Evolutionary conservation across 2,888 invertebrate genomes (phyloP), one percentile per base, ranked within the genome.

Genomic region (Tenthredo scrophulariae): DNA sequence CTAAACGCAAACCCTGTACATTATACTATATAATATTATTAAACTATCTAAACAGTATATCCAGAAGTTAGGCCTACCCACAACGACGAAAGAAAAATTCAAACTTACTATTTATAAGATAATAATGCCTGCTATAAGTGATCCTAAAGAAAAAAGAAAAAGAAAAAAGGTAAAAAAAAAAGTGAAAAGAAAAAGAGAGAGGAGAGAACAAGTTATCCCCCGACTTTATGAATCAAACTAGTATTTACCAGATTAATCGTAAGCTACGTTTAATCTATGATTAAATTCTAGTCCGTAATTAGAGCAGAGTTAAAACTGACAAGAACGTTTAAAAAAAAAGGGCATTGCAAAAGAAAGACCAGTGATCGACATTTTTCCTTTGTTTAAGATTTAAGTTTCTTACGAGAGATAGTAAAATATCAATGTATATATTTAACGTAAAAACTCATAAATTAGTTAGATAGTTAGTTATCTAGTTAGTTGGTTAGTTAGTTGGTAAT

Each of bases 261-360:
- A 92, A 92, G 91, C 91, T 89, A 90, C 89, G 89, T 92, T 92
- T 92, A 91, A 92, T 91, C 91, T 91, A 89, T 89, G 89, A 92
- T 92, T 92, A 92, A 92, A 91, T 92, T 93, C 92, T 93, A 93
- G 92, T 92, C 92, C 90, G 90, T 92, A 90, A 89, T 91, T 90
- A 86, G 86, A 87, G 89, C 88, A 88, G 85, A 88, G 40, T 67
- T 83, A 33, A 79, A 67, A 67, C 67, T 67, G 67, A 67, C 67
- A 67, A 33, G 67, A 67, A 67, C 33, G 33, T 67, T 67, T 15
- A 67, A 67, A 62, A 83, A 29, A 67, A 67, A 62, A 83, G 83
- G 83, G 83, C 83, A 83, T 83, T 83, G 65, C 67, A 88, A 91
- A 89, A 86, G 89, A 90, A 89, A 91, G 90, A 92, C 90, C 92